Conservation (phyloP, 2,888 invertebrate genomes). For the Meiosimyza decipiens region DNA sequence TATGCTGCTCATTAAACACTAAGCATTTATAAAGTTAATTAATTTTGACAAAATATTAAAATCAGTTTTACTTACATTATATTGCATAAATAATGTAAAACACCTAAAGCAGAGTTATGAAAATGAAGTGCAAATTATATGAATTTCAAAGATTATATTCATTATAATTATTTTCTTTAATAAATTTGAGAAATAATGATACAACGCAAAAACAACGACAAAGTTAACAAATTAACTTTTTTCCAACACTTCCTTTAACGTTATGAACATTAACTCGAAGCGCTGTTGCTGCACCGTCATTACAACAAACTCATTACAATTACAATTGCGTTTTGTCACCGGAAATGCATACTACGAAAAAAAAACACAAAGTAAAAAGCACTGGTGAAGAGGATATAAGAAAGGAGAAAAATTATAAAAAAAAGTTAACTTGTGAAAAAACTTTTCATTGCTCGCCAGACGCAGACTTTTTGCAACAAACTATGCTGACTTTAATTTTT, state of each 20-base stretch:
- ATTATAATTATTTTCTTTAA: not conserved
- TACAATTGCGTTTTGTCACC: conserved; percentile 40
- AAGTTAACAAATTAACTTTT: conserved; percentile 16
- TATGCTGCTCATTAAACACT: too few species aligned
- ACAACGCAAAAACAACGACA: not conserved
- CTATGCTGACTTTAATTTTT: conserved; percentile 7
- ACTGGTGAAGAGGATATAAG: not conserved
- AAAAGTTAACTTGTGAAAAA: not conserved
- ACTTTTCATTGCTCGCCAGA: not conserved
- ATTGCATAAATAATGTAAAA: too few species aligned
- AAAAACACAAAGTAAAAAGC: not conserved
- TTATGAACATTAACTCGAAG: not conserved
- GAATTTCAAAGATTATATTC: not conserved
- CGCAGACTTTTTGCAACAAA: not conserved
- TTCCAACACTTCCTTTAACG: not conserved
- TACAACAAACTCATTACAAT: conserved; percentile 37
- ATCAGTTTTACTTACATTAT: too few species aligned
- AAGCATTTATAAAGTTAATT: too few species aligned
- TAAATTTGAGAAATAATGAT: not conserved
- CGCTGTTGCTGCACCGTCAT: conserved; percentile 15
- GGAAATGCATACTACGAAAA: conserved; percentile 14
- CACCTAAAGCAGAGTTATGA: too few species aligned
- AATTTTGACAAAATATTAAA: too few species aligned
- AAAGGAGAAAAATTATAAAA: not conserved
- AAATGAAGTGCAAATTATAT: too few species aligned